A percentile compares a stretch with the other conserved stretches of the same genome.
phyloP scores from a whole-genome alignment of 1,140 invertebrate genomes.

The Leguminivora glycinivorella region DNA sequence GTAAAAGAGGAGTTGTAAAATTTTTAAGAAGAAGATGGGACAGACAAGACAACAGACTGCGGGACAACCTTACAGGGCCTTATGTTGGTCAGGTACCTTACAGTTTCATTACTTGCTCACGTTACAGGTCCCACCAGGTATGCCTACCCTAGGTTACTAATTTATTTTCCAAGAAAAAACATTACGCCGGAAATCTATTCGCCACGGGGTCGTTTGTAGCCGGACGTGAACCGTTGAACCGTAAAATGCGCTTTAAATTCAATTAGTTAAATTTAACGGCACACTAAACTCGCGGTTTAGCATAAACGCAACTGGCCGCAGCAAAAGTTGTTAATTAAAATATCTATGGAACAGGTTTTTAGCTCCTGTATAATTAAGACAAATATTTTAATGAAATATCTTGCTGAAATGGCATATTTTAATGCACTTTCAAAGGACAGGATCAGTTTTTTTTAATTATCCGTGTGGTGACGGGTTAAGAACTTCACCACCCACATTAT shows the following conservation, averaged over 20 bases:
- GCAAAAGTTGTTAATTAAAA: conserved; percentile 13
- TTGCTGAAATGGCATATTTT: conserved; percentile 14
- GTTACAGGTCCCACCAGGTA: too few species aligned
- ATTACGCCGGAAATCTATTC: background rate
- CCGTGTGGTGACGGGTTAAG: too few species aligned
- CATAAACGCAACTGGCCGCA: conserved; percentile 10
- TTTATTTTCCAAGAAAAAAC: background rate
- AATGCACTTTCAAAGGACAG: background rate
- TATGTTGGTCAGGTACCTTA: too few species aligned
- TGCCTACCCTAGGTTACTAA: too few species aligned
- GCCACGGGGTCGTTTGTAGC: background rate
- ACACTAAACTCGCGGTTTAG: conserved; percentile 12
- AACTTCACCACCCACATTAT: too few species aligned
- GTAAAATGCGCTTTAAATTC: conserved; percentile 13
- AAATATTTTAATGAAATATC: conserved; percentile 20
- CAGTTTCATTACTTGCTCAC: too few species aligned
- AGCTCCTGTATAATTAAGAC: background rate
- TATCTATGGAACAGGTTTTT: conserved; percentile 7
- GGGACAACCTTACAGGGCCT: too few species aligned
- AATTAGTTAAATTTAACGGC: conserved; percentile 17
- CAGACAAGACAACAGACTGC: too few species aligned
- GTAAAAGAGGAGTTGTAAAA: too few species aligned
- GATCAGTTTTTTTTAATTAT: too few species aligned
- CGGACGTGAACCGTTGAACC: background rate
- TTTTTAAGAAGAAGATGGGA: too few species aligned